phyloP scores from a whole-genome alignment of 2,113 vertebrate species.

The Casuarius casuarius region DNA sequence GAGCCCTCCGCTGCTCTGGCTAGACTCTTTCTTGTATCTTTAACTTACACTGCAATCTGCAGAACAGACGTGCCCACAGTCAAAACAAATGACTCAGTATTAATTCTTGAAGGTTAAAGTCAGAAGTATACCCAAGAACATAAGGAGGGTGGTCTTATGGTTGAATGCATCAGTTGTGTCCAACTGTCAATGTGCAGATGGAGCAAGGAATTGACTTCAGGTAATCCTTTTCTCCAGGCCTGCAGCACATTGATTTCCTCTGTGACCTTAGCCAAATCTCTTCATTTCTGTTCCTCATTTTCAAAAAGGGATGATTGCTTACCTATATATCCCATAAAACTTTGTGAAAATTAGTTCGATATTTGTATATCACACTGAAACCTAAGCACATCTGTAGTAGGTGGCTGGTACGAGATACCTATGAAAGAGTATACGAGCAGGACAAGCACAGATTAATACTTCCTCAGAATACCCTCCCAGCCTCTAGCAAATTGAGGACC shows the following conservation, averaged over 20 bases:
- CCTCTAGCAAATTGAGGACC: background rate
- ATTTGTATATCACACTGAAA: background rate
- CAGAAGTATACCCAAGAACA: background rate
- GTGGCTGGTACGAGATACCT: background rate
- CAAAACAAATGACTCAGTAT: background rate
- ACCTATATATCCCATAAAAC: background rate
- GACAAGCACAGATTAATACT: background rate
- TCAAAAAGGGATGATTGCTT: background rate
- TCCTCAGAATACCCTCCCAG: background rate
- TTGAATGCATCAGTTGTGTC: background rate
- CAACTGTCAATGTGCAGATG: background rate
- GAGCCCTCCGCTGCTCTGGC: background rate
- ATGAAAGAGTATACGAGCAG: background rate
- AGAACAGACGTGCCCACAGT: background rate
- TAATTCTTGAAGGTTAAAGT: background rate
- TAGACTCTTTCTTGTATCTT: background rate
- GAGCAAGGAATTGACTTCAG: background rate
- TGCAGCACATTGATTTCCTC: background rate
- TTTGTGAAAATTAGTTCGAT: background rate
- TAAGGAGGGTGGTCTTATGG: background rate
- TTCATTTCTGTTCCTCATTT: background rate
- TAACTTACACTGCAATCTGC: background rate
- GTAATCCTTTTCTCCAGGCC: background rate
- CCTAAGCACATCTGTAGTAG: background rate
- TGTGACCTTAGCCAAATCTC: accelerated